A percentile compares a stretch with the other conserved stretches of the same genome.
Conservation (phyloP, 2,888 invertebrate genomes). For the Emmelina monodactyla region DNA sequence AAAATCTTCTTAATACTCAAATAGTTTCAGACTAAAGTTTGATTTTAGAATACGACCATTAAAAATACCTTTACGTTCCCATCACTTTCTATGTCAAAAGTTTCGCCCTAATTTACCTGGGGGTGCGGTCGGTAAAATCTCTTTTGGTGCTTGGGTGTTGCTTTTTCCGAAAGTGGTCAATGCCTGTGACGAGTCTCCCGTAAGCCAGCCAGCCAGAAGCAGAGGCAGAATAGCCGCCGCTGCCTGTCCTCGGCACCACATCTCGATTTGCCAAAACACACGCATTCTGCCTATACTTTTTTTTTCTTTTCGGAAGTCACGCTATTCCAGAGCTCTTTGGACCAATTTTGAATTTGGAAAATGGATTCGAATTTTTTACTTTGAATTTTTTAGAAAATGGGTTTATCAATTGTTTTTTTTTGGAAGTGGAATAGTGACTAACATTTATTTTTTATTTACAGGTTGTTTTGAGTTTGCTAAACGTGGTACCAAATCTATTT, state of each 20-base stretch:
- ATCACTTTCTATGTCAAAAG: neutral
- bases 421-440: too few species aligned
- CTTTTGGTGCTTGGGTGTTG: conserved; percentile 65
- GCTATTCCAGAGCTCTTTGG: conserved; percentile 9
- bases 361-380: neutral
- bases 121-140: conserved; percentile 61
- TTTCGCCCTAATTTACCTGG: conserved; percentile 53
- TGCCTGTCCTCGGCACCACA: conserved; percentile 50
- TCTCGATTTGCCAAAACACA: conserved; percentile 44
- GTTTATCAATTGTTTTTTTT: too few species aligned
- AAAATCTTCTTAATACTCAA: too few species aligned
- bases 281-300: conserved; percentile 30
- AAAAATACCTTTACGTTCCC: too few species aligned
- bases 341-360: neutral
- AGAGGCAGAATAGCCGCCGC: conserved; percentile 42
- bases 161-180: conserved; percentile 76
- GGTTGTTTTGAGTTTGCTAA: too few species aligned
- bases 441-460: too few species aligned
- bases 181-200: conserved; percentile 64
- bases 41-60: too few species aligned
- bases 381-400: neutral
- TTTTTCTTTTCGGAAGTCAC: conserved; percentile 6
- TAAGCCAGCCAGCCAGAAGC: conserved; percentile 44
- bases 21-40: too few species aligned
- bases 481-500: too few species aligned